Base-by-base conservation (phyloP, 2,797 vertebrate species). In the Ctenopoma multispine region DNA sequence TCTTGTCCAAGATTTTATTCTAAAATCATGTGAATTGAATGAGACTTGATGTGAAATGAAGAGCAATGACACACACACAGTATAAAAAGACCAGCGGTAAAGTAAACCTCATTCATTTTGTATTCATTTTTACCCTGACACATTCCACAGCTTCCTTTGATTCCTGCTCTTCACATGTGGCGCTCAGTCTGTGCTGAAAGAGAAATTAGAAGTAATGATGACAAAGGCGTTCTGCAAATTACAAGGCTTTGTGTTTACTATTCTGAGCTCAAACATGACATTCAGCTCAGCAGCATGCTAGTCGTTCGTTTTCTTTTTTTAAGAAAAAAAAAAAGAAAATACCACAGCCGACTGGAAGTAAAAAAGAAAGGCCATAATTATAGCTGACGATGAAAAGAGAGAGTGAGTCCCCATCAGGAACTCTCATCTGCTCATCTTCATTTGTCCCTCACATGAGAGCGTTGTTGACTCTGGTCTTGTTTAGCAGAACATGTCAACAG, bases 161-260 rank as follows among this genome's bases (percentile, higher is more conserved):
- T 74, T 83, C 72, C 73, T 11, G 10, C 72, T 86, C 69, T 68
- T 85, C 76, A 69, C 83, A 80, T 85, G 77, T 75, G 86, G 85
- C 69, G 47, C 55, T 83, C 58, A 23, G 60, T 78, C 66, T 51
- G 80, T 50, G 68, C 81, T 80, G 79, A 88, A 81, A 87, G 78
- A 88, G 82, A 80, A 90, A 88, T 85, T 85, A 88, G 86, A 89
- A 82, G 79, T 90, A 87, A 87, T 88, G 89, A 92, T 91, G 87
- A 93, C 89, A 92, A 93, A 93, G 79, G 85, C 87, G 77, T 86
- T 90, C 83, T 72, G 85, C 69, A 92, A 93, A 93, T 94, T 90
- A 92, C 90, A 93, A 92, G 91, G 87, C 85, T 85, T 90, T 89
- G 64, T 89, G 72, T 89, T 90, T 88, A 88, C 92, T 93, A 92